These are phyloP conservation scores for Petrocephalus microphthalmus DNA, from an alignment of 2,113 vertebrate species.

Conservation along the genomic window DNA sequence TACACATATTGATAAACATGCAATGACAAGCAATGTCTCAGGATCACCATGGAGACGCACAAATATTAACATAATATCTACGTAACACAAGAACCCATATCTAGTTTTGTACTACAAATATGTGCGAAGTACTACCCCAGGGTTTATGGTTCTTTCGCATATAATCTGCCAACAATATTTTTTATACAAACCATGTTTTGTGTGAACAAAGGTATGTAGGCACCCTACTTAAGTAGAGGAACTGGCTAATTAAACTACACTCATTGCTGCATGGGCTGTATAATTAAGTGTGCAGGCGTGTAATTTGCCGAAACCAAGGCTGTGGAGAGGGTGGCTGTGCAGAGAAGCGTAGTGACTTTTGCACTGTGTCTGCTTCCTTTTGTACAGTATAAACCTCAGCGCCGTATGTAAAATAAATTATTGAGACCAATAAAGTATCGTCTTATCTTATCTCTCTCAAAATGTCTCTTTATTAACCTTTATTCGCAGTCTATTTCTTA, in stretches of 20 bases:
- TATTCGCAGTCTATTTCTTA: not conserved
- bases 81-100: too few species aligned
- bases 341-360: not conserved
- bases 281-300: not conserved
- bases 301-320: too few species aligned
- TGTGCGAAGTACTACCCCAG: too few species aligned
- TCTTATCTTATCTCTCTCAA: not conserved
- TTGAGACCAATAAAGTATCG: not conserved
- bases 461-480: not conserved
- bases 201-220: not conserved
- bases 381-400: not conserved
- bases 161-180: too few species aligned
- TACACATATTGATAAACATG: too few species aligned
- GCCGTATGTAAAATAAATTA: not conserved
- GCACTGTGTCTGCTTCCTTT: not conserved
- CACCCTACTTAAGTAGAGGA: not conserved
- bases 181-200: too few species aligned
- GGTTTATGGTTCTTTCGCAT: too few species aligned
- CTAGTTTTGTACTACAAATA: too few species aligned
- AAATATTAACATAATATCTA: too few species aligned
- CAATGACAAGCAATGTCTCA: too few species aligned
- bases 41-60: too few species aligned
- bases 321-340: not conserved
- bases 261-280: not conserved
- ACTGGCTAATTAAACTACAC: not conserved